Conservation (phyloP, 2,113 vertebrate genomes). For the Paramormyrops kingsleyae region DNA sequence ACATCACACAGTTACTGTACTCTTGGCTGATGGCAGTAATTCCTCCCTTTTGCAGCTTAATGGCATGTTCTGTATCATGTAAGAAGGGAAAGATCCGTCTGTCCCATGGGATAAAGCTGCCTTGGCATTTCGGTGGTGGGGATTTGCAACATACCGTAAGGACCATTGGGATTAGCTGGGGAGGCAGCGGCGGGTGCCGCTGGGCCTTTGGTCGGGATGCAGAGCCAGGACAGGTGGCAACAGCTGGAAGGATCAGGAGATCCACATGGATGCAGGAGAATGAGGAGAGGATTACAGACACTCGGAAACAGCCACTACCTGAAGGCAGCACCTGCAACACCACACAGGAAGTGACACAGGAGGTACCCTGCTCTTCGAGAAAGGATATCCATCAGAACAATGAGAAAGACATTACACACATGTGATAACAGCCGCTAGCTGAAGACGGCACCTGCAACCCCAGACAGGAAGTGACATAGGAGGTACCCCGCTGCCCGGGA, state of each 20-base stretch:
- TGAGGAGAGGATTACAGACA: conserved; percentile 31
- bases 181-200: conserved; percentile 53
- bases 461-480: not conserved
- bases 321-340: not conserved
- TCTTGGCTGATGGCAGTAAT: not conserved
- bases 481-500: not conserved
- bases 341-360: not conserved
- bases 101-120: conserved; percentile 57
- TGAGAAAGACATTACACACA: conserved; percentile 61
- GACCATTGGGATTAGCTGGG: conserved; percentile 65
- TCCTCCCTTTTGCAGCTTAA: not conserved
- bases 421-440: conserved; percentile 36
- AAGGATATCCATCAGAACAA: not conserved
- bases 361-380: not conserved
- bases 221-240: not conserved
- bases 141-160: conserved; percentile 63
- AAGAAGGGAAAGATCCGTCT: not conserved
- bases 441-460: conserved; percentile 50
- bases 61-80: not conserved
- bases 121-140: conserved; percentile 66
- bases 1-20: not conserved
- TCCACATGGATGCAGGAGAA: conserved; percentile 46
- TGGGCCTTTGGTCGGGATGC: conserved; percentile 30
- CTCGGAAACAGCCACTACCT: not conserved
- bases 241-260: conserved; percentile 31